A percentile compares a stretch with the other conserved stretches of the same genome.
phyloP scores from a whole-genome alignment of 2,797 vertebrate species.

The Sarcoramphus papa region DNA sequence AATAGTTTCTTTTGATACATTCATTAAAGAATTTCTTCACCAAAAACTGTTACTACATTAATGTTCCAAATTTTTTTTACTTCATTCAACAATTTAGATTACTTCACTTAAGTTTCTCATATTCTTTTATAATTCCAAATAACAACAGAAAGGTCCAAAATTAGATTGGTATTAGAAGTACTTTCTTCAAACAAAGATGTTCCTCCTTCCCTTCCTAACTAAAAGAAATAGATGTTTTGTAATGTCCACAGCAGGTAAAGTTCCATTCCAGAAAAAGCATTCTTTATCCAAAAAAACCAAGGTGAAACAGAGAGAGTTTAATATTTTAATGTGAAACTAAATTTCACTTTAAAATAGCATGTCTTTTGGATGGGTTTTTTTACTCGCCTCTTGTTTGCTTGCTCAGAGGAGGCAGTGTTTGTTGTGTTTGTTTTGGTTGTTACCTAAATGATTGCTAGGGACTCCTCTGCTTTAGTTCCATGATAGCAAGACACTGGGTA shows the following conservation, averaged over 20 bases:
- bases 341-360: neutral
- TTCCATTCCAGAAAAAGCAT: neutral
- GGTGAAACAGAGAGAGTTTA: neutral
- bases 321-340: neutral
- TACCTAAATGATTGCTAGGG: conserved; percentile 30
- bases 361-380: neutral
- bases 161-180: neutral
- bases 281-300: neutral
- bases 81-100: neutral
- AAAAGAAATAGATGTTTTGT: neutral
- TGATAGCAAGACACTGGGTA: conserved; percentile 44
- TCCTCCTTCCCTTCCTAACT: neutral
- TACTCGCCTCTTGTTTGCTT: neutral
- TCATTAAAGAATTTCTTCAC: conserved; percentile 12
- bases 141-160: neutral
- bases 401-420: neutral
- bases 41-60: neutral
- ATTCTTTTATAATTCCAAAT: neutral
- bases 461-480: conserved; percentile 14
- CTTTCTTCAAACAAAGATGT: neutral
- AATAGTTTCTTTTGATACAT: neutral
- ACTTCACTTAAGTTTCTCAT: neutral
- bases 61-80: neutral
- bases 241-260: neutral
- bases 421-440: neutral